Base-by-base conservation (phyloP, 2,113 vertebrate species). In the Empidonax traillii region DNA sequence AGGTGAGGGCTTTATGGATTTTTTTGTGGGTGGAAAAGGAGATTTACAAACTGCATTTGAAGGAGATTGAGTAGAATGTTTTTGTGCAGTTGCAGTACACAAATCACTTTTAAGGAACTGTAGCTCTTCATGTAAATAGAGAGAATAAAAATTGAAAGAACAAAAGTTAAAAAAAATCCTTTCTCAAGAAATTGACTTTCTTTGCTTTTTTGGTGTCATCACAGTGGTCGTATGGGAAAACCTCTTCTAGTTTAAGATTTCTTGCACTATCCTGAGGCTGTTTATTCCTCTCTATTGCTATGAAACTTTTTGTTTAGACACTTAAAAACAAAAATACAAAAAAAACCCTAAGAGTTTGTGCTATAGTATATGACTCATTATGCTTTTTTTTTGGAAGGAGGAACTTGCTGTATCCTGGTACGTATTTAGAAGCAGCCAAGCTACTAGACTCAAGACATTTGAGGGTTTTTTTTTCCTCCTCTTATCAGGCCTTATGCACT, bases 331-430 rank as follows among this genome's bases (percentile, higher is more conserved):
- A 39, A 41, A 69, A 16, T 15, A 20, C 5, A 21, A 10, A 22
- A 28, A 53, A 71, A 52, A 4, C 3, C 59, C n/a, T 19, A 62
- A 62, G 31, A 47, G 55, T 31, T 75, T 84, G 28, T 89, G 27
- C 24, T 86, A 1, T 37, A 27, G 19, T 47, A 41, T 44, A 33
- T 94, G 90, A 96, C n/a, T 85, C 85, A 78, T 13, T 5, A 2
- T 47, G n/a, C 23, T 66, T 66, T 90, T 43, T 43, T 94, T 88
- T 71, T 4, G 43, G 53, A 73, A 94, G 28, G 66, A 93, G 88
- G 86, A 96, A 92, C 90, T 95, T 94, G 55, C 52, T 82, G 33
- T 55, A 39, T 93, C 76, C 82, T 90, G 78, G 51, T 91, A 7
- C 0, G 0, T 39, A 31, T 59, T 88, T 87, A 93, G 77, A 87